These are phyloP conservation scores for Hyles euphorbiae DNA, from an alignment of 1,140 invertebrate genomes.

Conservation along the genomic window DNA sequence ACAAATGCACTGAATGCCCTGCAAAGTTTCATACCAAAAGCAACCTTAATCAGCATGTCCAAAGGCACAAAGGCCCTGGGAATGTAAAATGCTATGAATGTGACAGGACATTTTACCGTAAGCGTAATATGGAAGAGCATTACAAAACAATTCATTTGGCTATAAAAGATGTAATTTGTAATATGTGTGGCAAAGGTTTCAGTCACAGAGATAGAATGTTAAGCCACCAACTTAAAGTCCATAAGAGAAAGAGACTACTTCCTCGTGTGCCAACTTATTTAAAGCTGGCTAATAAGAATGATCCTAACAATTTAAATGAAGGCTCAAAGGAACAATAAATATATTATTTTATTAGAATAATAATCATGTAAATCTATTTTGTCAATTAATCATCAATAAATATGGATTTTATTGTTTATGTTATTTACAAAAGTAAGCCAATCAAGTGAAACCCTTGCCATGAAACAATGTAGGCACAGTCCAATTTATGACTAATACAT, in stretches of 20 bases:
- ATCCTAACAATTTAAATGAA: neutral
- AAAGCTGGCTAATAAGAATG: constrained; percentile 10
- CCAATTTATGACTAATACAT: no score
- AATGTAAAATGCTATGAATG: constrained; percentile 21
- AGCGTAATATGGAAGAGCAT: constrained; percentile 23
- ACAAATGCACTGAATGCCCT: constrained; percentile 24
- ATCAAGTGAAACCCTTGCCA: no score
- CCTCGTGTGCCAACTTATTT: constrained; percentile 21
- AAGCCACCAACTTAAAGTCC: constrained; percentile 23
- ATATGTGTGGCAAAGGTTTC: constrained; percentile 24
- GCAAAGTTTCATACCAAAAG: constrained; percentile 27
- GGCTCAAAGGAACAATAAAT: no score
- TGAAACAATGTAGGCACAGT: no score
- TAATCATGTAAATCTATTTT: no score
- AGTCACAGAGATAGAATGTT: constrained; percentile 22
- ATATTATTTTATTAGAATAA: no score
- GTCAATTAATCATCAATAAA: no score
- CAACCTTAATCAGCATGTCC: constrained; percentile 24
- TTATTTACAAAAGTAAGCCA: no score
- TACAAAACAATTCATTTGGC: constrained; percentile 14
- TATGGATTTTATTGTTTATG: no score
- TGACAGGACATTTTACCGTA: constrained; percentile 19
- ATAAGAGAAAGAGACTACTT: constrained; percentile 20
- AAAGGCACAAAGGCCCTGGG: constrained; percentile 14
- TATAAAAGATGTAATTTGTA: constrained; percentile 17